Base-by-base conservation (phyloP, 2,888 invertebrate species). In the Eurois occulta region DNA sequence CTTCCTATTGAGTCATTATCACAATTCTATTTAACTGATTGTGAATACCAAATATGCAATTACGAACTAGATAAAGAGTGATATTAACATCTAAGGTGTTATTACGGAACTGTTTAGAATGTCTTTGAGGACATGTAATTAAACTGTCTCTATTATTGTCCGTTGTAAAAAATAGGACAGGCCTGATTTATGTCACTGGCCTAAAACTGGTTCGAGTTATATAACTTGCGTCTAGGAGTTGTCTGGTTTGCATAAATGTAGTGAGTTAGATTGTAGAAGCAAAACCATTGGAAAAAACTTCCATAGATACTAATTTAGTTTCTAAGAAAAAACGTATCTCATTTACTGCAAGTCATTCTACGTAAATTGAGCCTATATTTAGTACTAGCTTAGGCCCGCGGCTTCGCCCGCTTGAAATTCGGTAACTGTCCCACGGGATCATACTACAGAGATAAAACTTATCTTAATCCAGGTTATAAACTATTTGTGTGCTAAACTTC, bases 1-100 rank as follows among this genome's bases (percentile, higher is more conserved):
- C 90, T 91, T 88, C 89, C 86, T 91, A 95, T 95, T 91, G 94
- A 95, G 93, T 90, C 93, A 94, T 95, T 95, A 94, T 92, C 91
- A 92, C 92, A 91, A 92, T 92, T 91, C 90, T 90, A 91, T 90
- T 84, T 89, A 91, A 89, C 92, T 91, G 91, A 89, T 89, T 89
- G 86, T 88, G 84, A 88, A 86, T 89, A 90, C 89, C 90, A 89
- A 92, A 92, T 91, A 87, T 93, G 81, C 94, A 93, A 95, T 95
- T 94, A 95, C 81, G 84, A 71, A 76, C 85, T 85, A 77, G 72
- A 75, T 81, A 80, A 83, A 78, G 77, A 86, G n/a, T 83, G 74
- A 77, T 86, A 86, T 86, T 81, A 81, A 77, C 74, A 77, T 80
- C 74, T 81, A 79, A 72, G 86, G 85, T 87, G 76, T 85, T 88